Evolutionary conservation across 2,888 invertebrate genomes (phyloP), one percentile per base, ranked within the genome.

Genomic region (Electrophaes corylata): DNA sequence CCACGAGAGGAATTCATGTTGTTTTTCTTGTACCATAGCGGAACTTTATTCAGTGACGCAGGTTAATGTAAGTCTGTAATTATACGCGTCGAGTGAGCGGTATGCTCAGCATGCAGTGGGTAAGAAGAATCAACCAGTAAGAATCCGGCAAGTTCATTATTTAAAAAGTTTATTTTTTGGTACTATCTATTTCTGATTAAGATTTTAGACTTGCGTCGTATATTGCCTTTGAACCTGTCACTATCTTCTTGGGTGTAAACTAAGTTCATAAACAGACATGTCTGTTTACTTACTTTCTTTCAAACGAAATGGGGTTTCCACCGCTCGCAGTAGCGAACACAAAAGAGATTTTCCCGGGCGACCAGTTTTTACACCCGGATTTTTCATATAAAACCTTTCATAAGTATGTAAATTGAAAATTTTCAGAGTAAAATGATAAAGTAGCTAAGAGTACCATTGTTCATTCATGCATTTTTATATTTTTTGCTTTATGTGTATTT

Each of bases 401-500:
- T 80, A 79, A 83, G 79, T 80, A 82, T 83, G 79, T 81, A 83
- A 83, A 84, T 84, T 81, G 82, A 81, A 81, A 78, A 75, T 76
- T 78, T 78, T 69, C 66, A 68, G 63, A 65, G 63, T 69, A 75
- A 77, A 77, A 73, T 73, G 72, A 65, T 67, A 57, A 66, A 71
- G 75, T 67, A 71, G 20, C 20, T 4, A 29, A n/a, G n/a, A n/a
- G n/a, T n/a, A n/a, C n/a, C 26, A 8, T 29, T 29, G n/a, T n/a
- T 29, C 26, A 10, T 29, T 29, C 26, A 29, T 29, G 8, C 26
- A 29, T 29, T 29, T 29, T 29, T 29, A 29, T 29, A 10, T 29
- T 10, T 29, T 10, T 3, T 23, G 4, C 23, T 5, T 4, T 4
- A 23, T 2, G 23, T 29, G 10, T 29, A 6, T 29, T 29, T 29